Percentiles rank a stretch among this genome's conserved stretches.
Evolutionary conservation across 2,113 vertebrate genomes (phyloP).

Genomic region (Poecilia latipinna): DNA sequence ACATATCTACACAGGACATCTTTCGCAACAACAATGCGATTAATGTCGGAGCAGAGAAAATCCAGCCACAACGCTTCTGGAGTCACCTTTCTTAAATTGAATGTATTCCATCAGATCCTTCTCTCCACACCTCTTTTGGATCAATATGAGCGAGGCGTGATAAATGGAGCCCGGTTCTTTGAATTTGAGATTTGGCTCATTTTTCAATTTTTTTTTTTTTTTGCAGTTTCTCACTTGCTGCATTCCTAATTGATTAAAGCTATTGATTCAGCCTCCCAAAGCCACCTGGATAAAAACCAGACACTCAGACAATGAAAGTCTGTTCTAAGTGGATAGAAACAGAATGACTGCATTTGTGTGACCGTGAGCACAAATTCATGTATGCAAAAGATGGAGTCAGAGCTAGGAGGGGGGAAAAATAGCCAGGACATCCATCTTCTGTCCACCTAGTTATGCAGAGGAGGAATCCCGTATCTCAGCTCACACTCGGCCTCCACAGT

Average conservation of each 20-base stretch:
- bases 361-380: slow-evolving; percentile 4
- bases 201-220: neutral
- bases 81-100: neutral
- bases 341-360: neutral
- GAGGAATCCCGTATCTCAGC: slow-evolving; percentile 59
- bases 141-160: slow-evolving; percentile 38
- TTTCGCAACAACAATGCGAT: slow-evolving; percentile 5
- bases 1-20: neutral
- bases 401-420: neutral
- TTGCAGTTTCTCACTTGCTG: slow-evolving; percentile 44
- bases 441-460: slow-evolving; percentile 46
- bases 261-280: slow-evolving; percentile 56
- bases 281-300: slow-evolving; percentile 40
- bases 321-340: slow-evolving; percentile 32
- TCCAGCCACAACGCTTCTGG: neutral
- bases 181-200: slow-evolving; percentile 39
- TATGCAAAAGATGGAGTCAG: slow-evolving; percentile 8
- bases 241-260: slow-evolving; percentile 67
- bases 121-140: slow-evolving; percentile 32
- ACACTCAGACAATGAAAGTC: slow-evolving; percentile 33
- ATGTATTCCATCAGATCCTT: slow-evolving; percentile 27
- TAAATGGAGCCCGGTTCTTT: slow-evolving; percentile 41
- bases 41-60: neutral
- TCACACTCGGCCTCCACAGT: slow-evolving; percentile 44
- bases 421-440: slow-evolving; percentile 30